Conservation (phyloP, 2,113 vertebrate species). For the Carassius gibelio region DNA sequence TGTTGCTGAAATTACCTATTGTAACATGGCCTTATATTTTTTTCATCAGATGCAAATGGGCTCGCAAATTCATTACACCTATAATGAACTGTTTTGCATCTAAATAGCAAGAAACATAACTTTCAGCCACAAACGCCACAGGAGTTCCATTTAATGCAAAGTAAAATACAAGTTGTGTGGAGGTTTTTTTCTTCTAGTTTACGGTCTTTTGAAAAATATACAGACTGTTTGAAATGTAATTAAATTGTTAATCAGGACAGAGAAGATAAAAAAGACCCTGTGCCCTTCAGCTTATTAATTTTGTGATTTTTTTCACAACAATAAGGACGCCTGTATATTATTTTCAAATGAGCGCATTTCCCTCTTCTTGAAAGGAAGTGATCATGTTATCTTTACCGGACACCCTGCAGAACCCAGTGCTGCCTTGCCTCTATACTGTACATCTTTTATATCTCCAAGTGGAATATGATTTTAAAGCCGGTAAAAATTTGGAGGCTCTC, state of each 20-base stretch:
- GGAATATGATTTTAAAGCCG: constrained; percentile 49
- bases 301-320: not conserved
- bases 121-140: constrained; percentile 33
- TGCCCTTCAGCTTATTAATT: constrained; percentile 27
- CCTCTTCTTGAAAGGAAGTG: constrained; percentile 11
- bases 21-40: constrained; percentile 38
- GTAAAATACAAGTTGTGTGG: not conserved
- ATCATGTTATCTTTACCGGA: constrained; percentile 15
- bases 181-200: not conserved
- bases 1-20: constrained; percentile 44
- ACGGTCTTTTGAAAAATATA: not conserved
- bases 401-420: constrained; percentile 33
- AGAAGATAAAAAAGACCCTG: constrained; percentile 12
- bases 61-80: constrained; percentile 53
- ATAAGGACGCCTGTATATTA: constrained; percentile 43
- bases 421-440: constrained; percentile 34
- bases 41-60: constrained; percentile 52
- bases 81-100: constrained; percentile 61
- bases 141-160: constrained; percentile 27
- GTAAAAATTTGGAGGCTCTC: constrained; percentile 34
- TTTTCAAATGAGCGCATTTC: constrained; percentile 29
- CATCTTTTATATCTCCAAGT: constrained; percentile 35
- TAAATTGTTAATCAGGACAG: constrained; percentile 28
- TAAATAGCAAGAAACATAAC: constrained; percentile 53
- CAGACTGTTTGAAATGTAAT: not conserved